These are phyloP conservation scores for Cabera pusaria DNA, from an alignment of 2,888 invertebrate species.

Conservation along the genomic window DNA sequence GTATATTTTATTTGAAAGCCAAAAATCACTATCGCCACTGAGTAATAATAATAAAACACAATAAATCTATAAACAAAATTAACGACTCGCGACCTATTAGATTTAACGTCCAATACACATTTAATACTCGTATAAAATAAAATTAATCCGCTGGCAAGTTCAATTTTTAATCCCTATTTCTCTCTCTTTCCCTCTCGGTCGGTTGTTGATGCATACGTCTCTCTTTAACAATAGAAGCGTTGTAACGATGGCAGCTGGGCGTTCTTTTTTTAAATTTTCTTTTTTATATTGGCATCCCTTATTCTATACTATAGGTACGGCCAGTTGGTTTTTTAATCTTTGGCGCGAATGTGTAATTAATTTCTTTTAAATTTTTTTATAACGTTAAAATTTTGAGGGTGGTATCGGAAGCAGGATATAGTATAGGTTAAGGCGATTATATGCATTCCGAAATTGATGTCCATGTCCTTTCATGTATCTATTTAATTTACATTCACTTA, in stretches of 20 bases:
- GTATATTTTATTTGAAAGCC: slow-evolving; percentile 2
- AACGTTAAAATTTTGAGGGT: slow-evolving; percentile 6
- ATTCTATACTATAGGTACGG: slow-evolving; percentile 65
- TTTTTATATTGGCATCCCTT: slow-evolving; percentile 71
- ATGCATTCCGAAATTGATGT: not conserved
- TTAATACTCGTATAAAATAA: slow-evolving; percentile 73
- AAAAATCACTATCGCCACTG: slow-evolving; percentile 12
- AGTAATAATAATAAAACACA: slow-evolving; percentile 35
- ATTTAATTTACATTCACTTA: too few relatives aligned
- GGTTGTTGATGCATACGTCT: slow-evolving; percentile 34
- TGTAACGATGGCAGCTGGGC: slow-evolving; percentile 77
- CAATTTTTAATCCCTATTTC: slow-evolving; percentile 61
- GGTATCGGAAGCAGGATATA: slow-evolving; percentile 7
- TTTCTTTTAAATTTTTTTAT: slow-evolving; percentile 38
- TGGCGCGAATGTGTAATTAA: slow-evolving; percentile 55
- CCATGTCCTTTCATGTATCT: too few relatives aligned
- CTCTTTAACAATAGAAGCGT: slow-evolving; percentile 51
- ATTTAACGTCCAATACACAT: slow-evolving; percentile 61
- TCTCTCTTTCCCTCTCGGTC: slow-evolving; percentile 49
- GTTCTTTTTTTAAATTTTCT: slow-evolving; percentile 64
- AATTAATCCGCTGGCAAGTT: slow-evolving; percentile 63
- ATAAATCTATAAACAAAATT: slow-evolving; percentile 61
- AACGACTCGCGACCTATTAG: slow-evolving; percentile 61
- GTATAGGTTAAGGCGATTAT: not conserved
- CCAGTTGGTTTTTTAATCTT: slow-evolving; percentile 74